phyloP scores from a whole-genome alignment of 2,888 invertebrate genomes.

The Neria commutata region DNA sequence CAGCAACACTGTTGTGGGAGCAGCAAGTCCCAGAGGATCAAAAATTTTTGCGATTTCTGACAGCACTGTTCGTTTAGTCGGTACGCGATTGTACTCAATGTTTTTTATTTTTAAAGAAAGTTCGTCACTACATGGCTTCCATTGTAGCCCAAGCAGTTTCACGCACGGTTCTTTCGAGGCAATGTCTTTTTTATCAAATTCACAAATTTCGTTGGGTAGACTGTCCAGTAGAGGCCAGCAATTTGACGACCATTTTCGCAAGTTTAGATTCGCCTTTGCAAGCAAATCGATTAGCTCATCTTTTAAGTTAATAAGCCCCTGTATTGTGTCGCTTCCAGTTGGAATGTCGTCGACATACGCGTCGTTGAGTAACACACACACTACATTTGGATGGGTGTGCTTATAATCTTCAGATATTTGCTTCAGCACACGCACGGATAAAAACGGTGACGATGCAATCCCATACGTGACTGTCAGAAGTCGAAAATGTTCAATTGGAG shows the following conservation, averaged over 20 bases:
- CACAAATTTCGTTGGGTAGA: not conserved
- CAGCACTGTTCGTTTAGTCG: not conserved
- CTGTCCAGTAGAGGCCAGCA: not conserved
- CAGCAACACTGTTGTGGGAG: not conserved
- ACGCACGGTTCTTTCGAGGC: not conserved
- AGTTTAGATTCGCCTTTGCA: not conserved
- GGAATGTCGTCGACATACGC: not conserved
- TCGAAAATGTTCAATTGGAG: not conserved
- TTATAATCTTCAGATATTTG: not conserved
- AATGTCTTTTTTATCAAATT: not conserved
- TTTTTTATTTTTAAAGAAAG: not conserved
- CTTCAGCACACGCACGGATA: not conserved
- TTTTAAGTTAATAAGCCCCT: not conserved
- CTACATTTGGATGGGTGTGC: not conserved
- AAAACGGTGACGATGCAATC: not conserved
- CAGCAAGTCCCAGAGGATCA: not conserved
- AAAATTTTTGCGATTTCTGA: not conserved
- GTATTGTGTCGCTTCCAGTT: not conserved
- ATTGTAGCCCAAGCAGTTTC: not conserved
- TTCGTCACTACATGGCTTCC: too few relatives aligned
- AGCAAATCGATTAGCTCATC: not conserved
- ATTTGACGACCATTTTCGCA: too few relatives aligned
- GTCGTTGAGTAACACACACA: not conserved
- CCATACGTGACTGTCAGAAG: not conserved
- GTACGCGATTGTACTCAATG: not conserved